Base-by-base conservation (phyloP, 1,140 invertebrate species). In the Atopsyche davidsoni region DNA sequence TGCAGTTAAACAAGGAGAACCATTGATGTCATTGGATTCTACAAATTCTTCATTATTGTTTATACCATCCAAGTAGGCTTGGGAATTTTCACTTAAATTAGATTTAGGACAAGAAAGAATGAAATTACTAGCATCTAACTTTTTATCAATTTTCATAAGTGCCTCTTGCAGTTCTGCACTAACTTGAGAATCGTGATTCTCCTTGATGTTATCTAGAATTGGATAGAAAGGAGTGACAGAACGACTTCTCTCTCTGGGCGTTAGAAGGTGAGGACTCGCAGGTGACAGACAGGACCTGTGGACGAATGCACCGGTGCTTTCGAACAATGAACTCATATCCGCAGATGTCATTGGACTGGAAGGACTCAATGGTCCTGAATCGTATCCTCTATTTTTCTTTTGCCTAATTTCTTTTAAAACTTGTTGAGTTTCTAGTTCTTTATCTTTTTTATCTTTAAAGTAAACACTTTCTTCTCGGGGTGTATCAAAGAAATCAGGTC, bases 401-500 rank as follows among this genome's bases (percentile, higher is more conserved):
- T 82, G 78, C 7, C 80, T 63, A 47, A 83, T 81, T 63, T 83
- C 80, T 48, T 76, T 75, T 0, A 82, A 58, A 24, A 80, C 76
- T 63, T 76, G 79, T 62, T 81, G 80, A 1, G 79, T 79, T 59
- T 80, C 79, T 22, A 77, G 60, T 60, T 81, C 79, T 25, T 78
- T 72, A 55, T 79, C 80, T 54, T 83, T 83, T 52, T 83, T 83
- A 45, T 86, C 81, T 47, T 83, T 83, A 1, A 77, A 70, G 55
- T 80, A 80, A n/a, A 75, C 66, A 62, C 77, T 85, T 52, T 86
- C 83, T 53, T 86, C 83, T 31, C 77, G 65, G 0, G 82, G 79
- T 0, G 83, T 74, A 43, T 88, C 86, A 58, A 84, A 89, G 61
- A 89, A 88, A 62, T 89, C 86, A 0, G 86, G 83, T 9, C 86